A percentile compares a stretch with the other conserved stretches of the same genome.
Evolutionary conservation across 2,113 vertebrate genomes (phyloP).

Genomic region (Halcyon malimbica): DNA sequence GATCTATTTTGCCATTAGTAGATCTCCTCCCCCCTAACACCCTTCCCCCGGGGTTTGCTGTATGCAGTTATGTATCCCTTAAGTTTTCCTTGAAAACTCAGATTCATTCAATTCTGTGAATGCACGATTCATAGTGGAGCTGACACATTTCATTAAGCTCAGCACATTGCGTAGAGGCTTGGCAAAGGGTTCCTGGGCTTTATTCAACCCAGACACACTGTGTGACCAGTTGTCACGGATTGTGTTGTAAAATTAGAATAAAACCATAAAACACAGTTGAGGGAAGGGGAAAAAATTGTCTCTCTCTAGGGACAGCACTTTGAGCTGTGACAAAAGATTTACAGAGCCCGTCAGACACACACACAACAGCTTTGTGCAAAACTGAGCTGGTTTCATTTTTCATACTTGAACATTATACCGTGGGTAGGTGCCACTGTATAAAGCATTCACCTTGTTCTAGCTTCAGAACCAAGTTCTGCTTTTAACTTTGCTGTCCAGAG

Average conservation of each 20-base stretch:
- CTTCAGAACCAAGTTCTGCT: not conserved
- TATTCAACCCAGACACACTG: slow-evolving; percentile 60
- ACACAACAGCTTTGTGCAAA: slow-evolving; percentile 12
- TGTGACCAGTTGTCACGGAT: slow-evolving; percentile 55
- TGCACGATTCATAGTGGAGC: slow-evolving; percentile 29
- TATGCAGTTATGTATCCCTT: not conserved
- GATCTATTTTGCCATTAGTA: not conserved
- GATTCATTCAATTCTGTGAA: slow-evolving; percentile 54
- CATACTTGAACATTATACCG: not conserved
- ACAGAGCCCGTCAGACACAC: not conserved
- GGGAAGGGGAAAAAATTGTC: not conserved
- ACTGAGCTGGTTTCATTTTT: slow-evolving; percentile 11
- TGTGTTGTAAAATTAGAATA: slow-evolving; percentile 55
- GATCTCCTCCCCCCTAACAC: not conserved
- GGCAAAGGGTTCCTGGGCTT: slow-evolving; percentile 41
- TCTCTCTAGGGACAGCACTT: not conserved
- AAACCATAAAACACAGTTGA: slow-evolving; percentile 40
- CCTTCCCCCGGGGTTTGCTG: not conserved
- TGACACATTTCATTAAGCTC: slow-evolving; percentile 66
- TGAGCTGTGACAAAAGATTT: slow-evolving; percentile 25
- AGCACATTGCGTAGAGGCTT: slow-evolving; percentile 40
- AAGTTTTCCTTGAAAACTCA: slow-evolving; percentile 54
- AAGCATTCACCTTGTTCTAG: slow-evolving; percentile 27
- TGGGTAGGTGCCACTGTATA: not conserved
- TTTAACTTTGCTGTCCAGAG: not conserved